Evolutionary conservation across 2,888 invertebrate species (phyloP).

Genomic region (Pseudococcus longispinus): DNA sequence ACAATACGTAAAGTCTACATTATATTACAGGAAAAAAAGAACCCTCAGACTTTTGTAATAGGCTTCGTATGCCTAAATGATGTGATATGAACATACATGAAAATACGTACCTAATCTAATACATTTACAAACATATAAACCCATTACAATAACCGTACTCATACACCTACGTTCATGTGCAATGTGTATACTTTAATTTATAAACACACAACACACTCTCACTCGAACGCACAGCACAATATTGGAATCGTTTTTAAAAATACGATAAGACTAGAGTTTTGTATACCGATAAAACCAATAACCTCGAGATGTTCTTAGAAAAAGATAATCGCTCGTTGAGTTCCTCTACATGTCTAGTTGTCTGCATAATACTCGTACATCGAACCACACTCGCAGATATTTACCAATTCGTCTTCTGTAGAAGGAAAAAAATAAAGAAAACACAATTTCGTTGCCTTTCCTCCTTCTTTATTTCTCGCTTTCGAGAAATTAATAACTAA

Average conservation of each 20-base stretch:
- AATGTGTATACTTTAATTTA: not conserved
- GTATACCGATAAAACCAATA: not conserved
- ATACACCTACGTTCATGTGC: too few species aligned
- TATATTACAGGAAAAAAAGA: not conserved
- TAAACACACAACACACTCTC: not conserved
- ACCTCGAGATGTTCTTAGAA: constrained; percentile 13
- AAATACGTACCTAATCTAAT: too few species aligned
- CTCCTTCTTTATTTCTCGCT: not conserved
- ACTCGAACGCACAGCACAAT: not conserved
- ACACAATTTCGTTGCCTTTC: not conserved
- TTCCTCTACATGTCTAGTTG: not conserved
- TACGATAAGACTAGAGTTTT: not conserved
- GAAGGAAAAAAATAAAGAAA: not conserved
- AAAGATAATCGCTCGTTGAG: not conserved
- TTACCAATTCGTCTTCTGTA: not conserved
- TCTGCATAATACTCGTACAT: not conserved
- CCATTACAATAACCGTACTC: not conserved
- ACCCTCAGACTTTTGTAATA: not conserved
- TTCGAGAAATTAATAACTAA: not conserved
- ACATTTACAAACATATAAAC: too few species aligned
- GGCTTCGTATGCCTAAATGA: too few species aligned
- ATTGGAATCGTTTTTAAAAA: not conserved
- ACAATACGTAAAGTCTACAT: not conserved
- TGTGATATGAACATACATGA: too few species aligned
- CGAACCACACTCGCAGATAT: not conserved